Conservation (phyloP, 2,797 vertebrate species). For the Hippocampus kuda region DNA sequence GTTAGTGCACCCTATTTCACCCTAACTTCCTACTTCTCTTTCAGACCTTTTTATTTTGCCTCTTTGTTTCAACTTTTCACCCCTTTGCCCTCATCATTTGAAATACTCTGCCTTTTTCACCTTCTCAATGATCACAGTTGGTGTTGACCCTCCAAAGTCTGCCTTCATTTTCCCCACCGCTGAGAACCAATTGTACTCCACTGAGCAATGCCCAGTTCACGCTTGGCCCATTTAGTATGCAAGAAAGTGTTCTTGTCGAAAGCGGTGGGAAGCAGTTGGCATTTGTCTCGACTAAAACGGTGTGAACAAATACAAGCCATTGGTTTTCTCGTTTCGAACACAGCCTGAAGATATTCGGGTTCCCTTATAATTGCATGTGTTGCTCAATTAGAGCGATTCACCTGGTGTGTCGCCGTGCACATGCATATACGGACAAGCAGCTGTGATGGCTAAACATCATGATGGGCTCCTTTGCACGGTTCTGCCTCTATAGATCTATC, state of each 20-base stretch:
- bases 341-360: slow-evolving; percentile 14
- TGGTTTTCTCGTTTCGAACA: background rate
- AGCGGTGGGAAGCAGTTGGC: slow-evolving; percentile 5
- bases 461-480: slow-evolving; percentile 49
- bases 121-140: slow-evolving; percentile 28
- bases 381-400: slow-evolving; percentile 34
- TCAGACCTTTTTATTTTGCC: slow-evolving; percentile 26
- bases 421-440: background rate
- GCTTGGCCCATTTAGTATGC: slow-evolving; percentile 24
- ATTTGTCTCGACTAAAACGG: slow-evolving; percentile 19
- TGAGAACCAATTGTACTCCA: slow-evolving; percentile 25
- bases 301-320: background rate
- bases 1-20: background rate
- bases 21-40: slow-evolving; percentile 25
- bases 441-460: slow-evolving; percentile 31
- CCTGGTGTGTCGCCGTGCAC: slow-evolving; percentile 18
- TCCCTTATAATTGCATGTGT: slow-evolving; percentile 44
- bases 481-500: slow-evolving; percentile 59
- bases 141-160: background rate
- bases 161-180: slow-evolving; percentile 20
- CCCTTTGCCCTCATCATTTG: slow-evolving; percentile 28
- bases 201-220: slow-evolving; percentile 23
- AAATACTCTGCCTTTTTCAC: slow-evolving; percentile 16
- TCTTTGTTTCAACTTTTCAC: slow-evolving; percentile 35
- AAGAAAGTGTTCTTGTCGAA: slow-evolving; percentile 23